Evolutionary conservation across 2,888 invertebrate species (phyloP), one percentile per base, ranked within the genome.

Genomic region (Caenorhabditis sp.): DNA sequence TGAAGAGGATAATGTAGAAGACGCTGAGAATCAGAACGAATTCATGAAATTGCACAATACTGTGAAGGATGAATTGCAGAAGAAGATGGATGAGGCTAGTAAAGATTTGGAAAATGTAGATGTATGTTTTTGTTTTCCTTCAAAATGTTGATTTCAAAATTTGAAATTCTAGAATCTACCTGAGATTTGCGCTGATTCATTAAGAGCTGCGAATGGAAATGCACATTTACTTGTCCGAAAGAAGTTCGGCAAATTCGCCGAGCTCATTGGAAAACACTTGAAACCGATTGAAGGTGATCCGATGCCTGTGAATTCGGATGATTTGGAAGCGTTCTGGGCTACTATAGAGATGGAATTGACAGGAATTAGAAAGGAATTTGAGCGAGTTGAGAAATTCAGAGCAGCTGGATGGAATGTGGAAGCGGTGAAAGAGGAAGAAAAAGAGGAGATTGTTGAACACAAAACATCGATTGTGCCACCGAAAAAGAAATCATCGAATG

Each of bases 281-380:
- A 75, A 73, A 21, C 81, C 81, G 2, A 61, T 73, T 10, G 65
- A 63, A 3, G 63, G 70, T 20, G 69, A 75, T 59, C 75, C 72
- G 25, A 61, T 76, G 67, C 67, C 69, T 25, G 77, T 73, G 8
- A 77, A 72, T 4, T 53, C 80, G 21, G 67, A 65, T 21, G 82
- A 82, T 70, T 56, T 82, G 26, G 77, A 76, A 62, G 81, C 73
- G 27, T 81, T 81, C 63, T 82, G 82, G 82, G 60, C 58, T 56
- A 75, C 81, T 10, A 74, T 82, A 17, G 76, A 77, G 25, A 74
- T 81, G 63, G 81, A 82, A 43, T 63, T 82, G 53, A 67, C 67
- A 2, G 78, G 77, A 52, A 82, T 82, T 49, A 58, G 66, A 1
- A 60, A 64, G 10, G 73, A 73, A 26, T 73, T 73, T 27, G 57